Conservation (phyloP, 2,113 vertebrate species). For the Gobius niger region DNA sequence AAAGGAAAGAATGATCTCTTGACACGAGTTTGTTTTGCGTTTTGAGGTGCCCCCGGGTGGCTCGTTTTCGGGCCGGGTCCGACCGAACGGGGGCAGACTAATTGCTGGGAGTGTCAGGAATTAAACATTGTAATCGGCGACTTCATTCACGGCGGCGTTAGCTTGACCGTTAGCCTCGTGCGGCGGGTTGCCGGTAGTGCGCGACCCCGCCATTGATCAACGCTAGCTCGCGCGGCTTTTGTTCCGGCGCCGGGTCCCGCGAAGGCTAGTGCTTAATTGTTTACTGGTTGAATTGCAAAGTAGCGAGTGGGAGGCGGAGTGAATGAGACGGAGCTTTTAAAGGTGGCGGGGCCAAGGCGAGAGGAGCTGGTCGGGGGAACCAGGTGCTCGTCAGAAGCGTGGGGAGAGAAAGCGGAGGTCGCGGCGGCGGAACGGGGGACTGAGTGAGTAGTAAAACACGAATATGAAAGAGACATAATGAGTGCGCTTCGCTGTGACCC, state of each 20-base stretch:
- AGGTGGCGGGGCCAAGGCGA: neutral
- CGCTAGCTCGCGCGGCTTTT: neutral
- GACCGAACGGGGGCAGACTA: neutral
- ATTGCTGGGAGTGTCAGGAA: neutral
- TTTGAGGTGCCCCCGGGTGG: neutral
- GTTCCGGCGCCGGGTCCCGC: neutral
- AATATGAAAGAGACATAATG: neutral
- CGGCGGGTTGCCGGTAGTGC: neutral
- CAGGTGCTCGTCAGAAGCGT: neutral
- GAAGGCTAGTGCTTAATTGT: neutral
- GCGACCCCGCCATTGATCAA: neutral
- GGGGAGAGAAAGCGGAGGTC: neutral
- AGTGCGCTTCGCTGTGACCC: neutral
- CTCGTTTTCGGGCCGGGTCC: neutral
- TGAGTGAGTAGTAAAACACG: neutral
- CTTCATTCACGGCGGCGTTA: neutral
- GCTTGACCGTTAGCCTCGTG: neutral
- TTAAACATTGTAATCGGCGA: conserved; percentile 9
- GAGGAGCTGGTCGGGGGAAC: neutral
- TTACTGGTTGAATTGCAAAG: conserved; percentile 3
- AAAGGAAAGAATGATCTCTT: neutral
- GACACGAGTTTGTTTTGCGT: neutral
- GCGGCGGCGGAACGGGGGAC: neutral
- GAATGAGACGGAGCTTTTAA: neutral
- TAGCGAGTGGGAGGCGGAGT: neutral